Evolutionary conservation across 2,797 vertebrate genomes (phyloP).

Genomic region (Gallinago nigripennis): DNA sequence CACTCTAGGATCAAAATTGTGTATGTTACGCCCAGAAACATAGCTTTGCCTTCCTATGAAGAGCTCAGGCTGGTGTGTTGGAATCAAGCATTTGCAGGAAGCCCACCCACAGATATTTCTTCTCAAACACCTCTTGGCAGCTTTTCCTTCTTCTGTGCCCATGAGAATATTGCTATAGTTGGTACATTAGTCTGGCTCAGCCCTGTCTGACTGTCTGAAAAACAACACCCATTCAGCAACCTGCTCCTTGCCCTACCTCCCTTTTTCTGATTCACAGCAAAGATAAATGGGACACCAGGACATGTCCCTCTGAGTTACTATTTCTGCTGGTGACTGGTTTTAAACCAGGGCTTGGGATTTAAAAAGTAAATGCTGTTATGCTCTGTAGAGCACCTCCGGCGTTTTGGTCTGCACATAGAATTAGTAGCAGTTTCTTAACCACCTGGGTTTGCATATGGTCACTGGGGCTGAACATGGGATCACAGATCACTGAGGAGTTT

Average conservation of each 20-base stretch:
- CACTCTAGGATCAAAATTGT: slow-evolving; percentile 4
- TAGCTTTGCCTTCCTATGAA: slow-evolving; percentile 9
- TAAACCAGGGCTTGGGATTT: not conserved
- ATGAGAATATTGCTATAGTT: not conserved
- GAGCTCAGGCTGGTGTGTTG: not conserved
- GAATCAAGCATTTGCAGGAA: not conserved
- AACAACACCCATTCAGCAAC: not conserved
- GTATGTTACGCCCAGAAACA: not conserved
- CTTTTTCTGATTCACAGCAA: not conserved
- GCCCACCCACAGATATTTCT: not conserved
- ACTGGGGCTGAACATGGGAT: not conserved
- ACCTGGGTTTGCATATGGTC: not conserved
- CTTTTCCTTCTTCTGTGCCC: not conserved
- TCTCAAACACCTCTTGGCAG: not conserved
- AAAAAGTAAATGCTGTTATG: not conserved
- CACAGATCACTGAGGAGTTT: not conserved
- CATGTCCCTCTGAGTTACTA: not conserved
- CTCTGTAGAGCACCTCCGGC: not conserved
- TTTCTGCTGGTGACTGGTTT: not conserved
- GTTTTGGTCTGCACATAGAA: not conserved
- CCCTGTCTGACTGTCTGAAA: not conserved
- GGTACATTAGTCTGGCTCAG: not conserved
- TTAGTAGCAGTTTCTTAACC: not conserved
- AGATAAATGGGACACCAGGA: not conserved
- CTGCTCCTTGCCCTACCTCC: not conserved